Base-by-base conservation (phyloP, 2,113 vertebrate genomes). In the Danionella cerebrum region DNA sequence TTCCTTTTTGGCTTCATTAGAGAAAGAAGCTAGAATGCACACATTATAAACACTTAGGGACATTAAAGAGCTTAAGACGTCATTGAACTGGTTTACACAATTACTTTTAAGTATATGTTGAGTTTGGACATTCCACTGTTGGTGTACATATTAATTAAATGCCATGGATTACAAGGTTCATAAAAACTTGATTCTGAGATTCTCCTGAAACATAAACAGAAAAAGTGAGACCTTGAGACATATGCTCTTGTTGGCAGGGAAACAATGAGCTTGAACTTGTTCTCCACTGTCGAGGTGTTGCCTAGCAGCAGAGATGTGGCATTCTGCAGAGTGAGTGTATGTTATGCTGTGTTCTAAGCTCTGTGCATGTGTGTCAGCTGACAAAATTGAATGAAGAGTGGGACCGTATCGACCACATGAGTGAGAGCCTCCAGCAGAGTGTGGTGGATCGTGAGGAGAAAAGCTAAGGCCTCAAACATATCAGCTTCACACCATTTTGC, bases 361-460 rank as follows among this genome's bases (percentile, higher is more conserved):
- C 27, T 67, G 67, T 29, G 74, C 66, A 5, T 83, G 52, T 78
- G 53, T 75, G 74, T 31, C 76, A 92, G 90, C 79, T 92, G 78
- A 85, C 91, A 89, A 90, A 89, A 77, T 80, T 92, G 65, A 92
- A 91, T 27, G 87, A 87, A 65, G 88, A 92, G 54, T 92, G 90
- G 90, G 90, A 91, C 71, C 86, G 87, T 48, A 86, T 90, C 60
- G 90, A 91, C 66, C 88, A 80, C 62, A 80, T 86, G 12, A 89
- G 82, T 0, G n/a, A 80, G 66, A 73, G 74, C 27, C 76, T 92
- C n/a, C 86, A 92, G 77, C 85, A 86, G 50, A 82, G 80, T 5
- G 36, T 89, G 41, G 65, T 72, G 6, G 13, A 69, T 42, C 52
- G 89, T 64, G 85, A 89, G 65, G 69, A 82, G 54, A 86, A 91